Percentiles rank a stretch among this genome's conserved stretches.
Evolutionary conservation across 2,797 vertebrate species (phyloP).

Genomic region (Syngnathus acus): DNA sequence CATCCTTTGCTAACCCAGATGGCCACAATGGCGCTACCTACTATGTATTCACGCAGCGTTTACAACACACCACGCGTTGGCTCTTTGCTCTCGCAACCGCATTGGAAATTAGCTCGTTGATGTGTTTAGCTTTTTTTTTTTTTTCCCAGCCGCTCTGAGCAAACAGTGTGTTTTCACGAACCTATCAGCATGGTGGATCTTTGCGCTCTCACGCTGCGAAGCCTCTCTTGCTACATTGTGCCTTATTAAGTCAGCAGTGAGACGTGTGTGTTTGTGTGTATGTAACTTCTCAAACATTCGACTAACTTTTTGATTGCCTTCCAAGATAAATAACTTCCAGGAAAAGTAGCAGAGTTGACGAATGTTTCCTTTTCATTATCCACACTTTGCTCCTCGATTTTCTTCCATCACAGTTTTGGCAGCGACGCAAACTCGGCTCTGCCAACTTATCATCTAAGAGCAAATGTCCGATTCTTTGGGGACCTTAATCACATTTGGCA

Average conservation of each 20-base stretch:
- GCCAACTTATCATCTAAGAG: constrained; percentile 40
- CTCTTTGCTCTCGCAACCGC: constrained; percentile 19
- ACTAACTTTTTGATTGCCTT: constrained; percentile 25
- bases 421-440: constrained; percentile 19
- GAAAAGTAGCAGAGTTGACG: constrained; percentile 24
- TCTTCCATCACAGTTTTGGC: constrained; percentile 12
- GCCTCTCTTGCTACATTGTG: constrained; percentile 44
- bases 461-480: constrained; percentile 42
- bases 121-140: constrained; percentile 5
- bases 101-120: constrained; percentile 34
- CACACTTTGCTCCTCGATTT: constrained; percentile 11
- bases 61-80: constrained; percentile 19
- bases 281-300: constrained; percentile 21
- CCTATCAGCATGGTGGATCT: constrained; percentile 39
- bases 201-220: constrained; percentile 40
- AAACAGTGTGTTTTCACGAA: constrained; percentile 52
- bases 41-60: constrained; percentile 32
- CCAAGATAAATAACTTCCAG: constrained; percentile 22
- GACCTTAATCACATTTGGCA: constrained; percentile 55
- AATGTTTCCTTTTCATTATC: constrained; percentile 23
- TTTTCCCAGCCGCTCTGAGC: constrained; percentile 20
- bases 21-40: constrained; percentile 12
- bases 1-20: constrained; percentile 22
- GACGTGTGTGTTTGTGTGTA: constrained; percentile 35
- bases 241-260: constrained; percentile 37